Percentiles rank a stretch among this genome's conserved stretches.
These are phyloP conservation scores for Amphipyra tragopoginis DNA, from an alignment of 2,888 invertebrate species.

Conservation along the genomic window DNA sequence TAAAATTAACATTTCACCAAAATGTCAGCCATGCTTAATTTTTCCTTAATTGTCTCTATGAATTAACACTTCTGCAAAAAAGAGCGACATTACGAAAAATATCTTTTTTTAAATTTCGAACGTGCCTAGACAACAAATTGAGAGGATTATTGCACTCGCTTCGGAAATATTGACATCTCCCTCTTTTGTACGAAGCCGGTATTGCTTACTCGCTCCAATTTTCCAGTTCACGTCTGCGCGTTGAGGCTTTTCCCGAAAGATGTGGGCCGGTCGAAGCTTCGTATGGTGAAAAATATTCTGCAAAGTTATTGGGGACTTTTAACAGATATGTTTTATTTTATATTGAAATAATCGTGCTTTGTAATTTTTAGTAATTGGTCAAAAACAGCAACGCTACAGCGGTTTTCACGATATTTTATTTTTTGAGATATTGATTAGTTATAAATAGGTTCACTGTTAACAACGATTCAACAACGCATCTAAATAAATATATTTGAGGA, in stretches of 20 bases:
- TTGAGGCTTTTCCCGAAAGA: constrained; percentile 80
- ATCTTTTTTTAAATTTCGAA: constrained; percentile 75
- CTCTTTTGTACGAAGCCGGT: constrained; percentile 60
- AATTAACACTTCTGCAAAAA: constrained; percentile 41
- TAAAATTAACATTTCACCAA: neutral
- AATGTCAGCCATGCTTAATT: constrained; percentile 12
- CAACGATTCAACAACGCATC: neutral
- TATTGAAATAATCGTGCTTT: neutral
- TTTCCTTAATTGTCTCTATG: constrained; percentile 5
- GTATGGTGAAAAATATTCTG: constrained; percentile 68
- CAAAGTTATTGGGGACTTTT: constrained; percentile 33
- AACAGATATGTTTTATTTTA: constrained; percentile 7
- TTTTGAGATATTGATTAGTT: neutral
- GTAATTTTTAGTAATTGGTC: neutral
- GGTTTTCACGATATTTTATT: neutral
- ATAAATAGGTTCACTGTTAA: neutral
- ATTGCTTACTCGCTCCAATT: constrained; percentile 71
- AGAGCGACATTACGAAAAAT: constrained; percentile 34
- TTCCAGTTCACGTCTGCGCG: constrained; percentile 84
- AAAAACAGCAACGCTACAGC: too few species aligned
- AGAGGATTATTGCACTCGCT: constrained; percentile 80
- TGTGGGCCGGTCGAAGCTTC: constrained; percentile 81
- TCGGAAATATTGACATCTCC: constrained; percentile 65
- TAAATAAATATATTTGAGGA: neutral
- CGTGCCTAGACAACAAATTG: constrained; percentile 83